A percentile compares a stretch with the other conserved stretches of the same genome.
These are phyloP conservation scores for Etia nguti DNA, from an alignment of 2,113 vertebrate species.

Conservation along the genomic window DNA sequence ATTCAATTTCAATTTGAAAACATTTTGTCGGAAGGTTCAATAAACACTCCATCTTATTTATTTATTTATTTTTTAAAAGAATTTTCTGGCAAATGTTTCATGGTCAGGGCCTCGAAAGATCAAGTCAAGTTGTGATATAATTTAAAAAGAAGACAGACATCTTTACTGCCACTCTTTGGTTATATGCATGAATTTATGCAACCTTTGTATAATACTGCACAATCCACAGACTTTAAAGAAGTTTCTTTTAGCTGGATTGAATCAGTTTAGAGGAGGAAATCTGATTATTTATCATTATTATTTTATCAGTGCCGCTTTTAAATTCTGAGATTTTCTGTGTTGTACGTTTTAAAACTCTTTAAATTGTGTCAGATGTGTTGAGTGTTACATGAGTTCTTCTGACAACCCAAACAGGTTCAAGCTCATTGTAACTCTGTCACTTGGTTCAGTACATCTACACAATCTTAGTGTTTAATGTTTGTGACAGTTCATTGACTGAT, in stretches of 20 bases:
- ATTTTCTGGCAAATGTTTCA: background rate
- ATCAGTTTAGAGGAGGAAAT: background rate
- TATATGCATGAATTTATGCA: background rate
- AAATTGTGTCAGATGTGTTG: background rate
- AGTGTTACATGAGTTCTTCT: background rate
- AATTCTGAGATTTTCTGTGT: background rate
- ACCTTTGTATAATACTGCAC: background rate
- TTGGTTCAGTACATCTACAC: background rate
- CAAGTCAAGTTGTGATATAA: background rate
- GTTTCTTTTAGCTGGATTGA: background rate
- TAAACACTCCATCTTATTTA: background rate
- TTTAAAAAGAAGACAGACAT: background rate
- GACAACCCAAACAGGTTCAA: background rate
- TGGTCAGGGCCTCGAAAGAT: background rate
- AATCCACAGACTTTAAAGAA: background rate
- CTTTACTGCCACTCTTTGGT: background rate
- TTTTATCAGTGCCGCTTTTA: rapidly evolving
- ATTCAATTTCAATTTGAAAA: background rate
- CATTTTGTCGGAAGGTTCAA: background rate
- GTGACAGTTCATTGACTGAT: background rate
- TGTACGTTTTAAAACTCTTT: too few species aligned
- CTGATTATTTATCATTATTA: background rate
- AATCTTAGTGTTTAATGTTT: background rate
- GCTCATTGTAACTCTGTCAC: rapidly evolving
- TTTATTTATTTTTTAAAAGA: background rate